A percentile compares a stretch with the other conserved stretches of the same genome.
phyloP scores from a whole-genome alignment of 2,888 invertebrate species.

The Noctua fimbriata region DNA sequence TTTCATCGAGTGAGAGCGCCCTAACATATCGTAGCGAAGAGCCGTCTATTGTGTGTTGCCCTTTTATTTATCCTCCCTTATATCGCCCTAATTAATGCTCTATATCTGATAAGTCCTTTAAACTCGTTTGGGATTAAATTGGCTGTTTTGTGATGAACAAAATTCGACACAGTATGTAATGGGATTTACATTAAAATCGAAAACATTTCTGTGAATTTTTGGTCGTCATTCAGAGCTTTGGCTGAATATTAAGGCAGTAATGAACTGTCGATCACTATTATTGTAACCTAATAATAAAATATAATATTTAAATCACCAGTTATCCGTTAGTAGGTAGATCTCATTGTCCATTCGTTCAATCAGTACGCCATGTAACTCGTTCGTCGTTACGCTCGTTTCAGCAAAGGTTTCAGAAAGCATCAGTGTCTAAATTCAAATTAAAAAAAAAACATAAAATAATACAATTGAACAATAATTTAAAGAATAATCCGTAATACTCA shows the following conservation, averaged over 20 bases:
- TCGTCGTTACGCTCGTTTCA: too few relatives aligned
- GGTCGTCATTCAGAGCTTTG: constrained; percentile 24
- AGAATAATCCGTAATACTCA: not conserved
- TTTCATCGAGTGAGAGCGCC: constrained; percentile 80
- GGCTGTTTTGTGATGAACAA: constrained; percentile 17
- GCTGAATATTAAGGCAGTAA: constrained; percentile 10
- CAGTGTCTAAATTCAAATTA: not conserved
- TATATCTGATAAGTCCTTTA: constrained; percentile 45
- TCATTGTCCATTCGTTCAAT: not conserved
- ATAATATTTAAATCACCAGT: constrained; percentile 5
- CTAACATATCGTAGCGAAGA: constrained; percentile 66
- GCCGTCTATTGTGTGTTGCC: constrained; percentile 64
- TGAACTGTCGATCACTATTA: constrained; percentile 35
- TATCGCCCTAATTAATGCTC: constrained; percentile 57
- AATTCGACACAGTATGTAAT: constrained; percentile 2
- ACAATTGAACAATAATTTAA: not conserved
- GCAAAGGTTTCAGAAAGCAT: constrained; percentile 26
- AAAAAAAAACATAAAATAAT: not conserved
- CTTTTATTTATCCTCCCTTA: constrained; percentile 63
- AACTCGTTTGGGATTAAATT: constrained; percentile 41
- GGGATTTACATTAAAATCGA: constrained; percentile 21
- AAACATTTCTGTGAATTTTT: constrained; percentile 23
- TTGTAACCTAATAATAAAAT: not conserved
- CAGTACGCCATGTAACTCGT: not conserved
- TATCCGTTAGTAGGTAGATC: not conserved